A percentile compares a stretch with the other conserved stretches of the same genome.
Conservation (phyloP, 2,888 invertebrate genomes). For the Villa cingulata region DNA sequence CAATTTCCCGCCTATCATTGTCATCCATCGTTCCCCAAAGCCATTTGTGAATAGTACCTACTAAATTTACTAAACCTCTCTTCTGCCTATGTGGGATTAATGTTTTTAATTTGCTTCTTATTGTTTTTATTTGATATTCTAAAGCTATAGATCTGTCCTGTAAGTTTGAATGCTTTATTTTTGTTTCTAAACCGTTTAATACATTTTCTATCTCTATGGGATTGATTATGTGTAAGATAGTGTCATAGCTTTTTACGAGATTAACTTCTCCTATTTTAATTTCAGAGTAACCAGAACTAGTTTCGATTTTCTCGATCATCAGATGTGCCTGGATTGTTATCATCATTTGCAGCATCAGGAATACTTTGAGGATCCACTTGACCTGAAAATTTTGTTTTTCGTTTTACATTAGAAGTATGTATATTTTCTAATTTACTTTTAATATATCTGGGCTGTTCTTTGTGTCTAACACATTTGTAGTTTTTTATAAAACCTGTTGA, state of each 20-base stretch:
- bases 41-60: slow-evolving; percentile 2
- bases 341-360: neutral
- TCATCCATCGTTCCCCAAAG: slow-evolving; percentile 6
- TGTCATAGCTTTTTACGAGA: too few relatives aligned
- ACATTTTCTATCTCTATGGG: neutral
- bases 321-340: neutral
- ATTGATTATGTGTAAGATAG: slow-evolving; percentile 1
- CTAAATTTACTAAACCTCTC: slow-evolving; percentile 2
- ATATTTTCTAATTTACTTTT: neutral
- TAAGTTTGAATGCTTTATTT: neutral
- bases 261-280: neutral
- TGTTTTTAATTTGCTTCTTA: neutral
- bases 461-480: slow-evolving; percentile 1
- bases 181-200: neutral
- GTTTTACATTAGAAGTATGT: neutral
- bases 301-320: neutral
- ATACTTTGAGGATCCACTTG: neutral
- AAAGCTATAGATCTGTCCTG: neutral
- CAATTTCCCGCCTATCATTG: neutral
- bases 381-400: neutral
- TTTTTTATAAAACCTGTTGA: neutral
- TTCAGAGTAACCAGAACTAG: neutral
- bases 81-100: neutral
- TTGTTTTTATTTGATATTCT: neutral
- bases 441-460: slow-evolving; percentile 1